Conservation (phyloP, 2,113 vertebrate species). For the Notarius quadriscutis region DNA sequence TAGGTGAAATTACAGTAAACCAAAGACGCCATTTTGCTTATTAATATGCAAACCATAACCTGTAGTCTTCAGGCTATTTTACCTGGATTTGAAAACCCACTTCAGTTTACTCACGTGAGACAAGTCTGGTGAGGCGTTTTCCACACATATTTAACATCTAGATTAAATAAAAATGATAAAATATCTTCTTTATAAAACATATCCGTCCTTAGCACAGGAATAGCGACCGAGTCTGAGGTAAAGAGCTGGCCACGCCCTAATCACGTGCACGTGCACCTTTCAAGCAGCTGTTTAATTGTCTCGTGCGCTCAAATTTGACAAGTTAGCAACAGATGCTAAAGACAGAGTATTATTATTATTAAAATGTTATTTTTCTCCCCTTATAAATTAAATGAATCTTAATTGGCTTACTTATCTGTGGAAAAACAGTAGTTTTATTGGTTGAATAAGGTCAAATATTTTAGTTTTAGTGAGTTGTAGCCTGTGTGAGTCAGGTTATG, state of each 20-base stretch:
- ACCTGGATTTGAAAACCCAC: background rate
- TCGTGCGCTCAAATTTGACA: too few relatives aligned
- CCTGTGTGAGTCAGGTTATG: slow-evolving; percentile 33
- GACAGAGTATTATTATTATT: background rate
- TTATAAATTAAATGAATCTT: background rate
- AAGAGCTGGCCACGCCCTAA: slow-evolving; percentile 5
- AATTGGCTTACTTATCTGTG: background rate
- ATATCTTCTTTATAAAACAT: too few relatives aligned
- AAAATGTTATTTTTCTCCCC: too few relatives aligned
- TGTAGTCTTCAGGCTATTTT: background rate
- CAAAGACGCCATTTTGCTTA: background rate
- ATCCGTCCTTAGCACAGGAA: background rate
- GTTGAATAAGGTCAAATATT: background rate
- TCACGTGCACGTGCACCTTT: background rate
- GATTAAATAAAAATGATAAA: too few relatives aligned
- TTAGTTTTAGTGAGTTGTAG: slow-evolving; percentile 4
- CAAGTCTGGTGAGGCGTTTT: background rate
- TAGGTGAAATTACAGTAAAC: background rate
- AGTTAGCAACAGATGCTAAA: background rate
- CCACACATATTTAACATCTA: background rate
- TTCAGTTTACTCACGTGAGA: background rate
- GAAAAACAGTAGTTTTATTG: background rate
- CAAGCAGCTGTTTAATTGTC: background rate
- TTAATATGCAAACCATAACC: background rate
- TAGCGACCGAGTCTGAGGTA: background rate